Base-by-base conservation (phyloP, 2,888 invertebrate genomes). In the Eumacrocentrus americanus region DNA sequence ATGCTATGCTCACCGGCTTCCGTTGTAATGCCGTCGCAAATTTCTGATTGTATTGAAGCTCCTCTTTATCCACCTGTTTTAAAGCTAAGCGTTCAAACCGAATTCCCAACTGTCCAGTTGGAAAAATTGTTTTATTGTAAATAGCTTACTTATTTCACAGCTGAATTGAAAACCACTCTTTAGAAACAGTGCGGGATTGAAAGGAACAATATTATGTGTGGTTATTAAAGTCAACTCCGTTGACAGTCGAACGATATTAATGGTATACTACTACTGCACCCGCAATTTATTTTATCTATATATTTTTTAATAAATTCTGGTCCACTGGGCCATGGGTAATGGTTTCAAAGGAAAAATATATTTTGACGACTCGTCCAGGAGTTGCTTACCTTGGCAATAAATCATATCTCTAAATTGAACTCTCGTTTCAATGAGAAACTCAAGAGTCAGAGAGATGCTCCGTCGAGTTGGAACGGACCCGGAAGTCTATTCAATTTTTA, bases 401-500 rank as follows among this genome's bases (percentile, higher is more conserved):
- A 54, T 18, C 1, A 18, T 42, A 42, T 42, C n/a, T 11, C 42
- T 9, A 11, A 20, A 42, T 42, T 42, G 7, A 20, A 42, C 20
- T 42, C n/a, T 42, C 11, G 20, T 42, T 20, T 42, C 42, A 42
- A 42, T 18, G 42, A 42, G 20, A 18, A 20, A 42, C 18, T 18
- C 11, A n/a, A 42, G 20, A n/a, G n/a, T n/a, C n/a, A n/a, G n/a
- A n/a, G n/a, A n/a, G n/a, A n/a, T n/a, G n/a, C n/a, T n/a, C n/a
- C n/a, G n/a, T n/a, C 2, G n/a, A 42, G 20, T 42, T 42, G 1
- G 20, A 18, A 7, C 2, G 2, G 20, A 42, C 2, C 11, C n/a
- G 20, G 18, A 2, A 42, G 42, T 18, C 18, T 29, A 38, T 48
- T 56, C 48, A 56, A 56, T 56, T 48, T 56, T 47, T 56, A 56